Conservation (phyloP, 2,797 vertebrate genomes). For the Cephalopachus bancanus region DNA sequence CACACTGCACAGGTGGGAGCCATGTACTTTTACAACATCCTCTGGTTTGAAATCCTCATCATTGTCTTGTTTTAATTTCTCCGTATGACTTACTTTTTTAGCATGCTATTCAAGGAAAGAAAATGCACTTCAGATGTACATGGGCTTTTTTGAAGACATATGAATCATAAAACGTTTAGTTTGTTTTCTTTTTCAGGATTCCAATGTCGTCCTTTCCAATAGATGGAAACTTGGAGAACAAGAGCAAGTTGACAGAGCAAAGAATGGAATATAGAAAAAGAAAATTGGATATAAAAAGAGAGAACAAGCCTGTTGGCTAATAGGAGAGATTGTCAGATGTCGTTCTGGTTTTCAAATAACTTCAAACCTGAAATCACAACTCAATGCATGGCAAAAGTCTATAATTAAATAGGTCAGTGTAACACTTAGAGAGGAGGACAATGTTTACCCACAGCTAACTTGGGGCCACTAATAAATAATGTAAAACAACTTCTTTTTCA, state of each 20-base stretch:
- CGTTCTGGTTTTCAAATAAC: background rate
- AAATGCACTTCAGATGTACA: background rate
- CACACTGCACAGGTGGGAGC: background rate
- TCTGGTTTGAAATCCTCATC: background rate
- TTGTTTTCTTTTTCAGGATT: slow-evolving; percentile 7
- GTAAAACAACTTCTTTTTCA: background rate
- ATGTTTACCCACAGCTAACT: background rate
- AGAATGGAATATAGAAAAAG: background rate
- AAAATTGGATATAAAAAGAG: background rate
- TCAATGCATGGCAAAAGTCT: background rate
- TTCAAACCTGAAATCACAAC: background rate
- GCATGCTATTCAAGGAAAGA: background rate
- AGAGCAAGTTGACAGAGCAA: background rate
- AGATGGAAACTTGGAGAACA: background rate
- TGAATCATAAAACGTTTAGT: slow-evolving; percentile 6
- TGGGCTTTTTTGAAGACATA: slow-evolving; percentile 26
- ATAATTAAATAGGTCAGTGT: background rate
- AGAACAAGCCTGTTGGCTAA: background rate
- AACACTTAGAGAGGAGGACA: background rate
- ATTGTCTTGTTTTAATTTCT: background rate
- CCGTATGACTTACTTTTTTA: background rate
- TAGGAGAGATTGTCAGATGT: background rate
- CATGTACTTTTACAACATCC: background rate
- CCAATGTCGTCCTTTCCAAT: background rate
- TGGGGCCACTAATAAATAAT: background rate